Base-by-base conservation (phyloP, 2,797 vertebrate genomes). In the Sardinella longiceps region DNA sequence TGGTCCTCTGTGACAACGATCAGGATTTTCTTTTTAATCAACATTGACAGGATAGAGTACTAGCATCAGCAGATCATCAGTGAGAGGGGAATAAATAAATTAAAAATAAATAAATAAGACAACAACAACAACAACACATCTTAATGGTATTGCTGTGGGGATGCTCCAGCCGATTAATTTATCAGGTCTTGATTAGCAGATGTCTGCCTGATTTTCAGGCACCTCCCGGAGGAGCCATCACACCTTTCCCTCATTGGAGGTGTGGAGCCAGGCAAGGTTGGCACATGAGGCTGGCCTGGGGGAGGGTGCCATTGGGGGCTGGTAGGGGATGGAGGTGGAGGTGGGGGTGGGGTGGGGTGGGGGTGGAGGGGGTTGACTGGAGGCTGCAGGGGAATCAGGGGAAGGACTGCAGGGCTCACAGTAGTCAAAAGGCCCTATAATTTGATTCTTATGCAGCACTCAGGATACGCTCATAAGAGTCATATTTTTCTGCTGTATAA, bases 171-270 rank as follows among this genome's bases (percentile, higher is more conserved):
- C 5, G 33, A 74, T 74, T 37, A 39, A 74, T 74, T 74, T 39
- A 74, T 58, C 51, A 82, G 37, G 12, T 56, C 1, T 25, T 60
- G 10, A 25, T 56, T 82, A 82, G 81, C 81, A 82, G 81, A 11
- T 82, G 81, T 82, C 81, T 58, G 81, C 5, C 30, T 56, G 56
- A 56, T 82, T 56, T 25, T 25, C 33, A 9, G 15, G 37, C 70
- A 37, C 15, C 15, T 33, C 70, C 33, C 70, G 18, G 14, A 70
- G 63, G 63, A 37, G 12, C 70, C 18, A 18, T 39, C 70, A 77
- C 70, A 43, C 37, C 70, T 77, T 77, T 77, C 37, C 18, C 70
- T 77, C 18, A 77, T 70, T 30, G 15, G 63, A 37, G 66, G 66
- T 77, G 70, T 23, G 70, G 37, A 39, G 37, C 15, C 37, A 77